These are phyloP conservation scores for Myiotriccus ornatus DNA, from an alignment of 2,797 vertebrate genomes.

Conservation along the genomic window DNA sequence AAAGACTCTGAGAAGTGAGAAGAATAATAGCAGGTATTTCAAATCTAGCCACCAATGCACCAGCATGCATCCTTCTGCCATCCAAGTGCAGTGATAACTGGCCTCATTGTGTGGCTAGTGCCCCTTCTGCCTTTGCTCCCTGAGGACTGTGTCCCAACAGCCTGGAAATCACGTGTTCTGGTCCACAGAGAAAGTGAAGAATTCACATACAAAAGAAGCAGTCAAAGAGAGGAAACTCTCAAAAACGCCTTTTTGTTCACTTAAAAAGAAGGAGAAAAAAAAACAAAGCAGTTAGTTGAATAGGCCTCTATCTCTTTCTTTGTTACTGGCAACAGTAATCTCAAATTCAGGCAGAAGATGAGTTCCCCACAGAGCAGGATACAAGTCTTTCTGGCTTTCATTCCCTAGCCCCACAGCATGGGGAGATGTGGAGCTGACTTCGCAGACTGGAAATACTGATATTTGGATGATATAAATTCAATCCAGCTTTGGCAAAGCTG, in stretches of 20 bases:
- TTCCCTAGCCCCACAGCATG: background rate
- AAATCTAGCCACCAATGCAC: background rate
- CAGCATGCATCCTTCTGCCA: background rate
- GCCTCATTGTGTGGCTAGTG: background rate
- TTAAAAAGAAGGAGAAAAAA: background rate
- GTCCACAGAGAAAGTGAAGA: background rate
- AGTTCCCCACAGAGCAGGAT: background rate
- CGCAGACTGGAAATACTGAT: background rate
- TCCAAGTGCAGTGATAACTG: accelerated
- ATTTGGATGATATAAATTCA: background rate
- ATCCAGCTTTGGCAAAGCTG: background rate
- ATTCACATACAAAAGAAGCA: background rate
- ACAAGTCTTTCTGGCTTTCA: background rate
- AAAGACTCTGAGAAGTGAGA: background rate
- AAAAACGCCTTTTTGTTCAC: background rate
- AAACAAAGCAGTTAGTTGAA: background rate
- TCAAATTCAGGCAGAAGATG: background rate
- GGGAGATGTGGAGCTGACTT: background rate
- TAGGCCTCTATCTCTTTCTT: background rate
- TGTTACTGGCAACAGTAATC: background rate
- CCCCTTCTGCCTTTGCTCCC: background rate
- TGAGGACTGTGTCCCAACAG: background rate
- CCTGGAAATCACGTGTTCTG: accelerated
- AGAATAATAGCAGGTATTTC: background rate
- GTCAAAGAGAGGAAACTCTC: background rate